Evolutionary conservation across 2,797 vertebrate genomes (phyloP).

Genomic region (Phalloptychus januarius): DNA sequence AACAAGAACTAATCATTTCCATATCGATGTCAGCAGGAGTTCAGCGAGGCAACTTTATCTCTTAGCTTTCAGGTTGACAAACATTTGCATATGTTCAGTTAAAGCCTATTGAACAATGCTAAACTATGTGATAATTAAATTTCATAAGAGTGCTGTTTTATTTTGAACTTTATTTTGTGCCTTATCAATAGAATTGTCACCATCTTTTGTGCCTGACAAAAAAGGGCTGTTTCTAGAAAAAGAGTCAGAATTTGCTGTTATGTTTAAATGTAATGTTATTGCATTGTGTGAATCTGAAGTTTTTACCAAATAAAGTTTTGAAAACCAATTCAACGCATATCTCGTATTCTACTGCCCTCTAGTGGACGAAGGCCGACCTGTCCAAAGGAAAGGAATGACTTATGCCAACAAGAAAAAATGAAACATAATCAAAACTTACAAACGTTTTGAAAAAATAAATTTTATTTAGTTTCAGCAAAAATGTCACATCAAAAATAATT

Average conservation of each 20-base stretch:
- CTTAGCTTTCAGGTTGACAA: background rate
- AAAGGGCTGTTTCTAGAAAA: background rate
- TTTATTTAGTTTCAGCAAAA: background rate
- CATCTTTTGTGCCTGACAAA: background rate
- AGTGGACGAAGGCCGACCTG: background rate
- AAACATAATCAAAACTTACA: background rate
- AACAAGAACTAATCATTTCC: background rate
- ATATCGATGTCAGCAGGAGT: background rate
- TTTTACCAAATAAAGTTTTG: conserved; percentile 8
- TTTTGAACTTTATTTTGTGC: background rate
- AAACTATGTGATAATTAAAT: background rate
- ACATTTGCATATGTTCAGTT: background rate
- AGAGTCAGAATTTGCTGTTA: background rate
- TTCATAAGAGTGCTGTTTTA: background rate
- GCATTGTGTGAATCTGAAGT: background rate
- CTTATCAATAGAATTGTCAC: background rate
- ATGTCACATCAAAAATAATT: background rate
- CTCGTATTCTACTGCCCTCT: background rate
- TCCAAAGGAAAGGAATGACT: background rate
- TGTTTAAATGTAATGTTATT: background rate
- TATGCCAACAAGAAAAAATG: background rate
- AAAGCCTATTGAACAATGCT: background rate
- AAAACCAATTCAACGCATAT: background rate
- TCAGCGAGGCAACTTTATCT: background rate
- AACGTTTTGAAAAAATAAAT: background rate